Base-by-base conservation (phyloP, 2,113 vertebrate species). In the Ophiodon elongatus region DNA sequence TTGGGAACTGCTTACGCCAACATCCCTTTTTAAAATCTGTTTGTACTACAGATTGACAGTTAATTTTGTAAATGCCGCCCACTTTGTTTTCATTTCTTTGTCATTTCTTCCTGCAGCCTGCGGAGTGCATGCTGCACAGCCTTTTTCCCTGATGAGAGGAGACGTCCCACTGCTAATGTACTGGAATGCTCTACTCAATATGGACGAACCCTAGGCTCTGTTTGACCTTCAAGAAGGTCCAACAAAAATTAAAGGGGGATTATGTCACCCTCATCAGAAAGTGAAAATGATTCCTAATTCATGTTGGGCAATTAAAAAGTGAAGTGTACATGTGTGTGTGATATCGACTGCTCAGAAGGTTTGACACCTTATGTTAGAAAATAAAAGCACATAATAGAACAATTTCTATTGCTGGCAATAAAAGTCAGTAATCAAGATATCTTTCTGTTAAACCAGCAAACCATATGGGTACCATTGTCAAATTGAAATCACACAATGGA, bases 61-160 rank as follows among this genome's bases (percentile, higher is more conserved):
- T 85, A 78, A 88, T 89, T 80, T 35, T 67, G 39, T 72, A 85
- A 85, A 82, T 84, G 76, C 65, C 68, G 43, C 60, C 31, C 39
- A 63, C 66, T 85, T 87, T 84, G 72, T 88, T 84, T 82, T 85
- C 27, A 39, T 79, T 75, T 59, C 15, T 74, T 59, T 84, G 72
- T 77, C 63, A 29, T 80, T 60, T 82, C 37, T 79, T 79, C 81
- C 37, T 59, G 6, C 37, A 31, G 66, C 35, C 76, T 19, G n/a
- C 3, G 21, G 35, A 11, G 4, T 11, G 2, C 15, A n/a, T 27
- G 71, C 82, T 84, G 78, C 31, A 50, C 39, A 73, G 80, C 43
- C 62, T 60, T 69, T 31, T 63, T 57, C 56, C 60, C 73, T 86
- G 73, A 85, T 90, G 50, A 84, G 79, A 88, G 60, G 52, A 79